phyloP scores from a whole-genome alignment of 37 sponge, comb jelly and placozoan species.

The Aplysina aerophoba region DNA sequence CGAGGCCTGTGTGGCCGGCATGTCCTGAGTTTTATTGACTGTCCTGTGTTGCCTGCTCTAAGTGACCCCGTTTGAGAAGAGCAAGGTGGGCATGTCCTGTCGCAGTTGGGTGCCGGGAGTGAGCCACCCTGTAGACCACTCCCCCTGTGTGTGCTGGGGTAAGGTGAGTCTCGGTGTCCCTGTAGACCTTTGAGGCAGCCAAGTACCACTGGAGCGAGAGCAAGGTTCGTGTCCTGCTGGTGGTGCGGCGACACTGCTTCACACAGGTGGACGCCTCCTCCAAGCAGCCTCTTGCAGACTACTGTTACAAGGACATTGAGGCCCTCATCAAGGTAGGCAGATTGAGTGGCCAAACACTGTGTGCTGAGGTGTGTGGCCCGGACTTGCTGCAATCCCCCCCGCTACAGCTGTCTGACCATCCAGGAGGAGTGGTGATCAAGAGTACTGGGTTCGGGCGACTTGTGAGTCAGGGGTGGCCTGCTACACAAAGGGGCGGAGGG shows the following conservation, averaged over 20 bases:
- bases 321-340: conserved; percentile 67
- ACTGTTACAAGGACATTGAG: conserved; percentile 96
- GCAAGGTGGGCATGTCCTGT: too few relatives aligned
- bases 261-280: conserved; percentile 58
- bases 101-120: too few relatives aligned
- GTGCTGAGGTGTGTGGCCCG: too few relatives aligned
- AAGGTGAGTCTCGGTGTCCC: not conserved
- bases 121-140: too few relatives aligned
- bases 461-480: conserved; percentile 45
- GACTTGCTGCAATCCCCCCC: too few relatives aligned
- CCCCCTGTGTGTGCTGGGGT: too few relatives aligned
- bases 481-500: too few relatives aligned
- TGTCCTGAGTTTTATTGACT: too few relatives aligned
- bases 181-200: conserved; percentile 72
- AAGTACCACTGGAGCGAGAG: conserved; percentile 93
- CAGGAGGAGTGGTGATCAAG: conserved; percentile 86
- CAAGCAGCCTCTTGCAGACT: conserved; percentile 66
- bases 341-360: too few relatives aligned
- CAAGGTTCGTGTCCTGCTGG: conserved; percentile 48
- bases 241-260: conserved; percentile 75
- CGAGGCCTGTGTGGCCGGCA: too few relatives aligned
- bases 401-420: conserved; percentile 82
- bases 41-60: too few relatives aligned
- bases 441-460: conserved; percentile 76
- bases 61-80: too few relatives aligned